Evolutionary conservation across 2,113 vertebrate genomes (phyloP).

Genomic region (Perca flavescens): DNA sequence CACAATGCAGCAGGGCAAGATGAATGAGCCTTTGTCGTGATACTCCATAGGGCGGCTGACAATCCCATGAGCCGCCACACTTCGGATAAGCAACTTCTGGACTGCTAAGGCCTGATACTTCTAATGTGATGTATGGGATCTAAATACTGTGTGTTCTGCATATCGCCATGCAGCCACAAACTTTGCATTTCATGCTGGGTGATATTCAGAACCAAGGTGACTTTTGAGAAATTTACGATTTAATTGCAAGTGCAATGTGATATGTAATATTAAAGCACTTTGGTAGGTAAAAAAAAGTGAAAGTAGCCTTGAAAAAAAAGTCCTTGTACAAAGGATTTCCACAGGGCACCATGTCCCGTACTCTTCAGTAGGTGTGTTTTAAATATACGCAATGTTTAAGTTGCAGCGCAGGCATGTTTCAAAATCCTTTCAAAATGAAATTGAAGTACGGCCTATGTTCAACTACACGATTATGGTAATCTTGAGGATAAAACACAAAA

Average conservation of each 20-base stretch:
- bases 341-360: too few species aligned
- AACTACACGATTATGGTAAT: constrained; percentile 38
- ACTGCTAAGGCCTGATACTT: constrained; percentile 2
- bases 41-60: constrained; percentile 42
- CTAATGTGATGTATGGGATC: constrained; percentile 22
- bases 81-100: constrained; percentile 26
- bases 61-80: constrained; percentile 27
- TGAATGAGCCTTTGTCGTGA: constrained; percentile 53
- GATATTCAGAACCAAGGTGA: constrained; percentile 13
- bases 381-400: constrained; percentile 8
- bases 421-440: constrained; percentile 34
- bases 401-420: constrained; percentile 17
- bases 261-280: not conserved
- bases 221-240: not conserved
- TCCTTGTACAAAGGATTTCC: constrained; percentile 5
- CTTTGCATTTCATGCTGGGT: not conserved
- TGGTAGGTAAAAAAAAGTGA: not conserved
- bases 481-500: constrained; percentile 4
- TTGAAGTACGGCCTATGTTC: constrained; percentile 2
- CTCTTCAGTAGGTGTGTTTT: not conserved
- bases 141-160: constrained; percentile 23
- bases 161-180: not conserved
- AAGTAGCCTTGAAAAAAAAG: not conserved
- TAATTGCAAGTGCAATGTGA: not conserved
- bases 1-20: constrained; percentile 66